phyloP scores from a whole-genome alignment of 2,888 invertebrate species.

The Spisula subtruncata region DNA sequence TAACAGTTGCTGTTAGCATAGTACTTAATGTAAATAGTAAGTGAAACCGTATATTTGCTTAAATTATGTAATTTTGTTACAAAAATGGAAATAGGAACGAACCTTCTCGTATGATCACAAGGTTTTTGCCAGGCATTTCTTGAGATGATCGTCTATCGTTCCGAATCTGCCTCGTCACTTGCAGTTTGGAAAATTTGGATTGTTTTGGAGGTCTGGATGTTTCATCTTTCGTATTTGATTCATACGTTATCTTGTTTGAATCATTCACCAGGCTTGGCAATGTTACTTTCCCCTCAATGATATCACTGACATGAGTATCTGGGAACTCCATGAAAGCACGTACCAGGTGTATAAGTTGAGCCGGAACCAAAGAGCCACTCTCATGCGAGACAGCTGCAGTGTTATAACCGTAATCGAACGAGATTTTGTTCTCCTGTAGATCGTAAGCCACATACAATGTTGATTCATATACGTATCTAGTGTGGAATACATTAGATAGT shows the following conservation, averaged over 20 bases:
- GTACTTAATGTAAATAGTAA: too few relatives aligned
- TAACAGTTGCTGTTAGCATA: too few relatives aligned
- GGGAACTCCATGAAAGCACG: conserved; percentile 32
- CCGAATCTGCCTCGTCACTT: background rate
- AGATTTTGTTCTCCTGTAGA: conserved; percentile 32
- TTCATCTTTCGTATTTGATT: background rate
- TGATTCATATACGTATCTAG: conserved; percentile 51
- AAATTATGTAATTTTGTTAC: too few relatives aligned
- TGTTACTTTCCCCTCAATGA: conserved; percentile 22
- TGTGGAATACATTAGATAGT: conserved; percentile 45
- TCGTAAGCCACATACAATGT: conserved; percentile 43
- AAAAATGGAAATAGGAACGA: background rate
- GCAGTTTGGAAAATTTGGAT: background rate
- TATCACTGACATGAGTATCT: conserved; percentile 32
- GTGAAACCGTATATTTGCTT: too few relatives aligned
- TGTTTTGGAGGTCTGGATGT: background rate
- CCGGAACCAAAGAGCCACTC: conserved; percentile 32
- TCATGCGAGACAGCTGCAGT: conserved; percentile 23
- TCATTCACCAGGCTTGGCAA: background rate
- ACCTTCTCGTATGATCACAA: conserved; percentile 14
- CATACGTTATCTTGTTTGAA: background rate
- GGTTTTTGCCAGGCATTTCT: background rate
- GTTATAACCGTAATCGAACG: conserved; percentile 48
- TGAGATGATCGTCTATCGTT: too few relatives aligned
- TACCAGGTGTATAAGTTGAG: conserved; percentile 32